Evolutionary conservation across 2,113 vertebrate species (phyloP), one percentile per base, ranked within the genome.

Genomic region (Nematolebias whitei): DNA sequence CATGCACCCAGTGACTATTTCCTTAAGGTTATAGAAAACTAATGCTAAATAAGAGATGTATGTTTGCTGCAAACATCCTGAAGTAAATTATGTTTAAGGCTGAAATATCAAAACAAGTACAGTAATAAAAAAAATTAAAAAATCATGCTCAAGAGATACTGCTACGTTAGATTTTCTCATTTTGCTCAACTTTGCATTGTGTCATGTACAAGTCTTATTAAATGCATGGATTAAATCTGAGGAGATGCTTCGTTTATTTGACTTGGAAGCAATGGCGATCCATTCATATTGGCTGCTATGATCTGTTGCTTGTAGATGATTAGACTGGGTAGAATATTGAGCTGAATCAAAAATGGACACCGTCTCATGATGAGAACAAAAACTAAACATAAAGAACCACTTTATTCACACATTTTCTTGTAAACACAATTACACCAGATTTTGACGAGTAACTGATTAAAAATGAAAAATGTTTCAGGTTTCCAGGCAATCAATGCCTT

Each of bases 161-260:
- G 47, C 32, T 67, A 59, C 47, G 65, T 78, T 61, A 80, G 80
- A 85, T 87, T 84, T 70, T 78, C 43, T 63, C 43, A 24, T 60
- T 77, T 80, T 72, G 79, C 3, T 78, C 79, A 77, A 32, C 54
- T 68, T 15, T 26, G 55, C 69, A 79, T n/a, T n/a, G n/a, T n/a
- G n/a, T n/a, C n/a, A n/a, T n/a, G n/a, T 65, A 38, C 74, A 44
- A 68, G 65, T 79, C 51, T 71, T 43, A 16, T 68, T 79, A 45
- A 52, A 65, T 60, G 41, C 41, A 26, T 68, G 47, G 35, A 76
- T 70, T 54, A 73, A 74, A 76, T 65, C 56, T 52, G 68, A 76
- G 72, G 82, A 81, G 86, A 84, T 56, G 44, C 60, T 64, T 54
- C 43, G 78, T 74, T 77, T 80, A 87, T 89, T 89, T 87, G 79